These are phyloP conservation scores for Cheumatopsyche charites DNA, from an alignment of 1,140 invertebrate genomes.

Conservation along the genomic window DNA sequence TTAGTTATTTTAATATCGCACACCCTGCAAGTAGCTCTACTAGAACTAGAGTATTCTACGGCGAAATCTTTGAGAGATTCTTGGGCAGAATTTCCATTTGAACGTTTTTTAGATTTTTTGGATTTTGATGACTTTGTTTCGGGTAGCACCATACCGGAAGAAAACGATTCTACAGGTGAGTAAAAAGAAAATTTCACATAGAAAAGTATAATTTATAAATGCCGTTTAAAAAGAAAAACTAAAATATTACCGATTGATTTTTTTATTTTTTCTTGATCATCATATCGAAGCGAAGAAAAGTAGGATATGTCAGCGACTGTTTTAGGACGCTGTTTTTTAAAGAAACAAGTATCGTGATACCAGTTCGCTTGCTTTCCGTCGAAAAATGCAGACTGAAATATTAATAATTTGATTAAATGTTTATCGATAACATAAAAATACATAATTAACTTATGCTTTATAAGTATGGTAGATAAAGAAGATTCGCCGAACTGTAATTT, in stretches of 20 bases:
- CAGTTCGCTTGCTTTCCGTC: slow-evolving; percentile 91
- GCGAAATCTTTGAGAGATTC: slow-evolving; percentile 70
- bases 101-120: slow-evolving; percentile 56
- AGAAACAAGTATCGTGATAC: slow-evolving; percentile 92
- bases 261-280: slow-evolving; percentile 86
- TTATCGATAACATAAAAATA: too few species aligned
- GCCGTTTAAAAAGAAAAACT: background rate
- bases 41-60: slow-evolving; percentile 90
- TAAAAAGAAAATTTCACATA: background rate
- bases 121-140: slow-evolving; percentile 52
- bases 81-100: slow-evolving; percentile 48
- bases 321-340: slow-evolving; percentile 77
- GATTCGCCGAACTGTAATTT: too few species aligned
- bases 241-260: slow-evolving; percentile 70
- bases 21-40: slow-evolving; percentile 77
- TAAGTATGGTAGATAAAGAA: too few species aligned
- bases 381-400: slow-evolving; percentile 80
- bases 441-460: too few species aligned
- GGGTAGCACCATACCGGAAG: slow-evolving; percentile 54
- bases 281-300: slow-evolving; percentile 82
- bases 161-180: slow-evolving; percentile 15
- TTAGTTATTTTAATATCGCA: slow-evolving; percentile 89
- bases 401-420: too few species aligned
- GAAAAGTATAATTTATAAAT: background rate
- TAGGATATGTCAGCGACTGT: slow-evolving; percentile 80